These are phyloP conservation scores for Parazoanthus darwini DNA, from an alignment of 92 coral and sea anemone genomes.

Conservation along the genomic window DNA sequence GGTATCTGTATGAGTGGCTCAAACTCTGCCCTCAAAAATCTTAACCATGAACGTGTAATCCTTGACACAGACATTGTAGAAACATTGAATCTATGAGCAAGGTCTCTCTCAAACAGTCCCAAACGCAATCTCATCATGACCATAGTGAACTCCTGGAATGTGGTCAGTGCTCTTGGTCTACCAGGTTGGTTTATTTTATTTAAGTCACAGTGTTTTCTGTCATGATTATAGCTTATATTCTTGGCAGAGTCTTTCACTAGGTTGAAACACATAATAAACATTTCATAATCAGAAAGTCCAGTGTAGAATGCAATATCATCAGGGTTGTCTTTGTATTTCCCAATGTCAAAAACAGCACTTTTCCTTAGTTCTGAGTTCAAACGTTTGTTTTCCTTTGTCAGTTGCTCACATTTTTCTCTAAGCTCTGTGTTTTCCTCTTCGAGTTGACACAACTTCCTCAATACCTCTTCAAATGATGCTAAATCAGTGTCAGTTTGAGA, in stretches of 20 bases:
- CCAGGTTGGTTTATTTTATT: conserved; percentile 27
- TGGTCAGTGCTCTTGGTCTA: conserved; percentile 26
- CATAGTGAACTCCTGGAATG: conserved; percentile 28
- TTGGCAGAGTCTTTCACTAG: conserved; percentile 36
- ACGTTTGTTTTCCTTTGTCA: background rate
- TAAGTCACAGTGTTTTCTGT: conserved; percentile 19
- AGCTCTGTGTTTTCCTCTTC: background rate
- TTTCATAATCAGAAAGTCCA: conserved; percentile 31
- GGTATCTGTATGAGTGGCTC: conserved; percentile 43
- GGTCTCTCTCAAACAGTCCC: conserved; percentile 14
- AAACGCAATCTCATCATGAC: conserved; percentile 31
- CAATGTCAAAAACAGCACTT: conserved; percentile 18
- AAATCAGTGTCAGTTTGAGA: too few relatives aligned
- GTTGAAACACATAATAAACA: conserved; percentile 29
- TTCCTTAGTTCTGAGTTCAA: background rate
- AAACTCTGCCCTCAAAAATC: conserved; percentile 22
- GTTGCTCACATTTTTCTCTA: background rate
- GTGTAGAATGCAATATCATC: conserved; percentile 30
- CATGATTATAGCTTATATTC: conserved; percentile 33
- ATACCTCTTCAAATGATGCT: too few relatives aligned
- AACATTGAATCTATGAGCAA: conserved; percentile 18
- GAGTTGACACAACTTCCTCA: too few relatives aligned
- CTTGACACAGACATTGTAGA: conserved; percentile 22
- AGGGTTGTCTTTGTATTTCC: conserved; percentile 9
- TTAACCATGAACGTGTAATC: conserved; percentile 15